Percentiles rank a stretch among this genome's conserved stretches.
Conservation (phyloP, 2,888 invertebrate species). For the Volucella bombylans region DNA sequence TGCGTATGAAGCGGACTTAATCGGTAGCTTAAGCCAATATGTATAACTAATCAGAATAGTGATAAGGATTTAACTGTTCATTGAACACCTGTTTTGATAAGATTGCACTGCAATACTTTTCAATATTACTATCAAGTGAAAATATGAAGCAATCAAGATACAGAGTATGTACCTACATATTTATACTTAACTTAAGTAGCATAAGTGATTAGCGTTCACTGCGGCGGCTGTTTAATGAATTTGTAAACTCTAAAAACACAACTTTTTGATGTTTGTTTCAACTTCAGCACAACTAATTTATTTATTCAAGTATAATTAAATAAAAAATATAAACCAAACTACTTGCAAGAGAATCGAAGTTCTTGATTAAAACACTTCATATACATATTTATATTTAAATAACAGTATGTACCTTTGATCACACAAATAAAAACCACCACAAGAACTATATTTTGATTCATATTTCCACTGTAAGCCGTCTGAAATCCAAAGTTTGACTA, state of each 20-base stretch:
- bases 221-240: too few relatives aligned
- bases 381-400: background rate
- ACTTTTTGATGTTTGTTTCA: too few relatives aligned
- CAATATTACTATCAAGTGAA: background rate
- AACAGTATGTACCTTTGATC: conserved; percentile 45
- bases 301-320: too few relatives aligned
- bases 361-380: background rate
- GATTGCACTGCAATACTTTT: conserved; percentile 25
- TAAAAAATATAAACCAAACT: too few relatives aligned
- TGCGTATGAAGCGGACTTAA: background rate
- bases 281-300: too few relatives aligned
- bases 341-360: background rate
- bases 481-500: conserved; percentile 37
- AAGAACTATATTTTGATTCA: conserved; percentile 29
- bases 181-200: too few relatives aligned
- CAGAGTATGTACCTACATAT: conserved; percentile 1
- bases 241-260: too few relatives aligned
- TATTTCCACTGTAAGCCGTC: conserved; percentile 16
- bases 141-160: background rate
- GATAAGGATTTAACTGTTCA: conserved; percentile 23
- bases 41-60: background rate
- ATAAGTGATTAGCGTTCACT: too few relatives aligned
- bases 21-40: conserved; percentile 8
- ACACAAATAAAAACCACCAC: conserved; percentile 12
- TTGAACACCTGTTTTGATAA: conserved; percentile 62